Conservation (phyloP, 2,888 invertebrate species). For the Drosophila peninsularis region DNA sequence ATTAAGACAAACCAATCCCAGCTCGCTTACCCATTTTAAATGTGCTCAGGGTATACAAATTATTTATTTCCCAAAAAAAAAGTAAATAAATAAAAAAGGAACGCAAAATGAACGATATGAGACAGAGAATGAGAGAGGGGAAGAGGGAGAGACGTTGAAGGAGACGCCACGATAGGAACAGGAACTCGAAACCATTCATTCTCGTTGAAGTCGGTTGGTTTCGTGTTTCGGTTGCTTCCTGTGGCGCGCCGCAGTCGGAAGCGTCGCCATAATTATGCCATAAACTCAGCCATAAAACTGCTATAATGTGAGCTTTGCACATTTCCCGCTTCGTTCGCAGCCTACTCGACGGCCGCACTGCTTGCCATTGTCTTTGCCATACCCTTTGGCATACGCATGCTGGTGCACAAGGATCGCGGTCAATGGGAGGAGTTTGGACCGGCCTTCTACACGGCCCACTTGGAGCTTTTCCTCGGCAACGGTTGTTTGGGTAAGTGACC, state of each 20-base stretch:
- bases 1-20: background rate
- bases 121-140: background rate
- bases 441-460: slow-evolving; percentile 89
- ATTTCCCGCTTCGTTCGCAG: slow-evolving; percentile 80
- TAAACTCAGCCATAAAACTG: slow-evolving; percentile 65
- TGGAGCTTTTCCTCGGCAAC: slow-evolving; percentile 90
- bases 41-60: slow-evolving; percentile 19
- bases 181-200: slow-evolving; percentile 62
- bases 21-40: background rate
- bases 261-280: slow-evolving; percentile 72
- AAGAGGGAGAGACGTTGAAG: background rate
- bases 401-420: slow-evolving; percentile 88
- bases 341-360: slow-evolving; percentile 91
- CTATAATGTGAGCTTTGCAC: slow-evolving; percentile 37
- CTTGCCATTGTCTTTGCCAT: slow-evolving; percentile 89
- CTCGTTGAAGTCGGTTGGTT: slow-evolving; percentile 21
- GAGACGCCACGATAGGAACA: slow-evolving; percentile 31
- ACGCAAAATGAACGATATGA: slow-evolving; percentile 28
- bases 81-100: background rate
- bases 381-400: slow-evolving; percentile 88
- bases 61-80: slow-evolving; percentile 28
- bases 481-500: slow-evolving; percentile 87
- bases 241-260: slow-evolving; percentile 43
- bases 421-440: slow-evolving; percentile 88
- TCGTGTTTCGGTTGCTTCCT: slow-evolving; percentile 46